These are phyloP conservation scores for Zosterops lateralis DNA, from an alignment of 2,113 vertebrate species.

Conservation along the genomic window DNA sequence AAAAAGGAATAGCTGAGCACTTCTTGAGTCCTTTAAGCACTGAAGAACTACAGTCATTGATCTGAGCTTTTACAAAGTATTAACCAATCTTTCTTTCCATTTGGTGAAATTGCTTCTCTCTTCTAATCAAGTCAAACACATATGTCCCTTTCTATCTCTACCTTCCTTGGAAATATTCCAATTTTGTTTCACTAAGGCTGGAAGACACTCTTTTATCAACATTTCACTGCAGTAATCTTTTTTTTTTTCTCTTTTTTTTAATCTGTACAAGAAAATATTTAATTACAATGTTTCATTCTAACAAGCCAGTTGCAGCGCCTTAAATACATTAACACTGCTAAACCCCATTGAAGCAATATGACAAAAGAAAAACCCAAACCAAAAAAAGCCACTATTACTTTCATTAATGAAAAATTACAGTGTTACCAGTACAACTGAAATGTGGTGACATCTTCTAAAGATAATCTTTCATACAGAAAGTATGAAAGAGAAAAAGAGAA, in stretches of 20 bases:
- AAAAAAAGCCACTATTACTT: neutral
- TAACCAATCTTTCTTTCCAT: neutral
- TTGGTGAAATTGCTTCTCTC: slow-evolving; percentile 5
- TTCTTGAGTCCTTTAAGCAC: neutral
- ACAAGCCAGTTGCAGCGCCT: neutral
- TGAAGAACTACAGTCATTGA: neutral
- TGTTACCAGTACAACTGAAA: neutral
- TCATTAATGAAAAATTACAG: neutral
- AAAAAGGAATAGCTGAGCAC: neutral
- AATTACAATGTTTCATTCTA: neutral
- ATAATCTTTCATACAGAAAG: neutral
- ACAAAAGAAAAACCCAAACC: neutral
- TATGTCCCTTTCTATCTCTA: neutral
- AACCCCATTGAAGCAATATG: neutral
- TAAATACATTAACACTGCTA: neutral
- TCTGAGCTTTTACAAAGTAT: slow-evolving; percentile 1
- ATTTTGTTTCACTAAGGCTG: neutral
- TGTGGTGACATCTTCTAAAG: neutral
- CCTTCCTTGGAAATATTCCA: neutral
- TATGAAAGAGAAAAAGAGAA: neutral
- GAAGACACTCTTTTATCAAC: neutral
- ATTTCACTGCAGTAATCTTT: neutral
- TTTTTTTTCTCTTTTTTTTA: neutral
- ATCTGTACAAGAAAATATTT: neutral
- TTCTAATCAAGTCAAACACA: neutral